Base-by-base conservation (phyloP, 1,140 invertebrate species). In the Prorops nasuta region DNA sequence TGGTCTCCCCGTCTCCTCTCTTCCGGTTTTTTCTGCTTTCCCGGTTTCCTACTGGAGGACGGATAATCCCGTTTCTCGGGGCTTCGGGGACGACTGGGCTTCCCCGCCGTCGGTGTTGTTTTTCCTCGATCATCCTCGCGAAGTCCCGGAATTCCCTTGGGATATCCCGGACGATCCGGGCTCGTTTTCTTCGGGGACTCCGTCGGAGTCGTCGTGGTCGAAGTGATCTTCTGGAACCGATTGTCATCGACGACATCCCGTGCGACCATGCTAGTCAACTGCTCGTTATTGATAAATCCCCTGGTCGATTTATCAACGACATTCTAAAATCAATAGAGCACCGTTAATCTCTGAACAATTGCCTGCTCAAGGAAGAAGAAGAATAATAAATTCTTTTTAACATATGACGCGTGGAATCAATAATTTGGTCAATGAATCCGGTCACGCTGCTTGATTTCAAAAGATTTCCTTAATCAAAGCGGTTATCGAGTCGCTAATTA, bases 241-340 rank as follows among this genome's bases (percentile, higher is more conserved):
- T 20, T 58, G 20, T 73, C 60, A 39, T 72, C 69, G 41, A 64
- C 53, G 51, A 72, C 71, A 73, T 75, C 69, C 50, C 63, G 63
- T 41, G 63, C 41, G 63, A 74, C 72, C 70, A 73, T 77, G 49
- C 67, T 73, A 63, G 64, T 74, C 67, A 71, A 55, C 67, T 69
- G 68, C 51, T 72, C 65, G 49, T 61, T 63, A 52, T 66, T 58
- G 54, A 66, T 60, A 48, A 72, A 61, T 38, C 69, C 65, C 41
- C 42, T 66, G 58, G 69, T 71, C 55, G 70, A 69, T 40, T 67
- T 44, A 40, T 44, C 67, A 60, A 74, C 70, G 72, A 72, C 70
- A 67, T 65, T 69, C 71, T 74, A 52, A 4, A 37, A 62, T 50
- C 18, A n/a, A 48, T 52, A 40, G 17, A 54, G 42, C 18, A 28